Base-by-base conservation (phyloP, 2,888 invertebrate species). In the Lasioglossum marginatum region DNA sequence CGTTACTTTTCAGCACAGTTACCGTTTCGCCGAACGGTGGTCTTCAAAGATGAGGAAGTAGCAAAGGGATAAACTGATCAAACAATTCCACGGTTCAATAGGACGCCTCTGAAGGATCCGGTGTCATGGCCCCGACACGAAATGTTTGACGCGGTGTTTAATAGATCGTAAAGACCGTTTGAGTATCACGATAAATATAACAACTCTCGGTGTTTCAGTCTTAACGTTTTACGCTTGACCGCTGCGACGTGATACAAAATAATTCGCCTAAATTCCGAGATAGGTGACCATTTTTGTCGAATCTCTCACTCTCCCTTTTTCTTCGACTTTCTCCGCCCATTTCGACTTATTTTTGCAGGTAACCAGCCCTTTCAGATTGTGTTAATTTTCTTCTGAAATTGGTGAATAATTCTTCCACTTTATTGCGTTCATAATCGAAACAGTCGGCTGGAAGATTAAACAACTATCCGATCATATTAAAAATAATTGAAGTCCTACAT, bases 141-240 rank as follows among this genome's bases (percentile, higher is more conserved):
- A 92, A 92, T 91, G 89, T 93, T 94, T 94, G 93, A 93, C 93
- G 93, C 86, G 92, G 93, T 93, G 92, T 92, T 95, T 95, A 94
- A 94, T 94, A 95, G 94, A 94, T 93, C 95, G 92, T 95, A 94
- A 95, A 95, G 91, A 87, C 90, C 90, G 92, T 93, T 95, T 94
- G 92, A 95, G 94, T 95, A 92, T 94, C 94, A 91, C 94, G 94
- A 94, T 95, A 95, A 95, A 95, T 95, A 95, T 94, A 95, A 94
- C 94, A 93, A 94, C 93, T 94, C 93, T 93, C 91, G 92, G 91
- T 82, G 89, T 89, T 87, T 83, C 86, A 83, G 83, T 92, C 92
- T 92, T 91, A 89, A 91, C 84, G 90, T 83, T 84, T 83, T 84
- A 75, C 87, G 85, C 87, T 87, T 90, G 88, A 92, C 91, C 90